Conservation (phyloP, 2,113 vertebrate genomes). For the Microcebus murinus region DNA sequence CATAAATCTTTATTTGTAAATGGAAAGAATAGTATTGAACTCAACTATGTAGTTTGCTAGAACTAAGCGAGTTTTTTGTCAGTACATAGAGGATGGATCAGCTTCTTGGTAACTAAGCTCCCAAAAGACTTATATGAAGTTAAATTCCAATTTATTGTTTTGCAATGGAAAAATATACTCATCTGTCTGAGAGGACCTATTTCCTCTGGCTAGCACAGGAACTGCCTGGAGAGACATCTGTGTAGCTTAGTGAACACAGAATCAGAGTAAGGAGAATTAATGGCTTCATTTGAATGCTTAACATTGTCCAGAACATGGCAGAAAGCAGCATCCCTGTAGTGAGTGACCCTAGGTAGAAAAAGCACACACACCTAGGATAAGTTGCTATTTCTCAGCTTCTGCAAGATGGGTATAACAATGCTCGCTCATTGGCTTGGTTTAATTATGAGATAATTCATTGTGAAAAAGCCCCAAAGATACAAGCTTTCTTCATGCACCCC, state of each 20-base stretch:
- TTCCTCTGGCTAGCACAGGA: neutral
- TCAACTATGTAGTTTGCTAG: neutral
- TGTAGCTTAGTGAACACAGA: neutral
- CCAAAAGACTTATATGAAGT: neutral
- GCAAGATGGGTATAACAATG: neutral
- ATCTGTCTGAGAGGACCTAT: neutral
- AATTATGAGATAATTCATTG: neutral
- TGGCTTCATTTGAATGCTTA: neutral
- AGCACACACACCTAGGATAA: neutral
- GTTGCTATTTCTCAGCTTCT: neutral
- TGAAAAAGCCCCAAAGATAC: neutral
- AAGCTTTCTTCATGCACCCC: rapidly evolving
- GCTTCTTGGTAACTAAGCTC: neutral
- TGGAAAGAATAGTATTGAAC: neutral
- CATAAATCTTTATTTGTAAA: neutral
- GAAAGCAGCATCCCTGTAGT: neutral
- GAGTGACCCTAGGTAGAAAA: neutral
- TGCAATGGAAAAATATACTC: neutral
- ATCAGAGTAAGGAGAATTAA: neutral
- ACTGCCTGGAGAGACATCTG: neutral
- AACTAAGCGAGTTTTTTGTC: neutral
- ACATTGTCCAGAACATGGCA: neutral
- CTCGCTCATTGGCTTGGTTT: neutral
- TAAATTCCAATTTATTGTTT: neutral
- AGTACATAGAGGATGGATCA: neutral